A percentile compares a stretch with the other conserved stretches of the same genome.
Evolutionary conservation across 2,888 invertebrate species (phyloP).

Genomic region (Cheilosia urbana): DNA sequence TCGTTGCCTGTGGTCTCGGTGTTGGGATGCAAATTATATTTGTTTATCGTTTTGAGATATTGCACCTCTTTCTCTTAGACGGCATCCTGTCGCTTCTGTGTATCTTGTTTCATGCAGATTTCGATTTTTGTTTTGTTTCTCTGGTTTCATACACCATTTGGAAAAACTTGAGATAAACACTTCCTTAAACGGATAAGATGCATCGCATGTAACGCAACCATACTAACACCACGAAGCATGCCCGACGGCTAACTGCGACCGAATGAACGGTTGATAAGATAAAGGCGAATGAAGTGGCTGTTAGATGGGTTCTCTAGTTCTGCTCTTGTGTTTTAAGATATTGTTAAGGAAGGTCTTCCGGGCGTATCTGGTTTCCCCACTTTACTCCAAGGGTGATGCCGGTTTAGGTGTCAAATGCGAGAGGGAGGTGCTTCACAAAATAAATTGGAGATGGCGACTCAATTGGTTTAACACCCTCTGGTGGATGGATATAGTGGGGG

Average conservation of each 20-base stretch:
- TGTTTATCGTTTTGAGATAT: conserved; percentile 69
- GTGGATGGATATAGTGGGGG: neutral
- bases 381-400: neutral
- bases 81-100: conserved; percentile 53
- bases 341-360: conserved; percentile 48
- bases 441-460: neutral
- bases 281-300: conserved; percentile 50
- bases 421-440: neutral
- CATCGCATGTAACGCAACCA: conserved; percentile 55
- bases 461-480: neutral
- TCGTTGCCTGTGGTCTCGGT: conserved; percentile 5
- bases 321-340: conserved; percentile 2
- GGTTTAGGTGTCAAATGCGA: conserved; percentile 14
- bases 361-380: conserved; percentile 16
- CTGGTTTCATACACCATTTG: conserved; percentile 46
- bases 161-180: conserved; percentile 57
- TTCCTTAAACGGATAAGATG: conserved; percentile 44
- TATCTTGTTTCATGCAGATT: conserved; percentile 56
- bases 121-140: conserved; percentile 23
- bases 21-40: conserved; percentile 56
- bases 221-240: conserved; percentile 33
- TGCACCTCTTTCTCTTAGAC: conserved; percentile 32
- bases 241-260: conserved; percentile 1
- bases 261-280: conserved; percentile 50
- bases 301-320: conserved; percentile 42